Evolutionary conservation across 2,113 vertebrate genomes (phyloP), one percentile per base, ranked within the genome.

Genomic region (Tautogolabrus adspersus): DNA sequence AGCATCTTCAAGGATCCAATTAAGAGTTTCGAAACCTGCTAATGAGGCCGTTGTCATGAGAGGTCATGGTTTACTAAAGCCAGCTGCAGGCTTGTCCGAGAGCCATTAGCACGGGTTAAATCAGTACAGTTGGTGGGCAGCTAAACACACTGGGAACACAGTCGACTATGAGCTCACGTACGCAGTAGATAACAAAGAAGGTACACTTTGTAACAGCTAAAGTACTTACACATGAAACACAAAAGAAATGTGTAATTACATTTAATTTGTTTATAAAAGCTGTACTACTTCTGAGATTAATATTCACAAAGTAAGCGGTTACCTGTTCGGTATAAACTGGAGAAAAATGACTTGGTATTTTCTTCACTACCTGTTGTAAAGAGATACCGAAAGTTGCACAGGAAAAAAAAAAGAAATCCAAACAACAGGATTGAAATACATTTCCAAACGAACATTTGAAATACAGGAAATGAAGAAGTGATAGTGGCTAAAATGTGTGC

Each of bases 1-100:
- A 75, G 60, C 84, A 64, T 83, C 81, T 86, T 90, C 75, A 70
- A 42, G 69, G 76, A 86, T 55, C 44, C 79, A 82, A 80, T 84
- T 82, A 81, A 72, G 66, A 88, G 42, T 58, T 81, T 22, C 34
- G 49, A 85, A 82, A 76, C 58, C 68, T 78, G 75, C 70, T 77
- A 83, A 86, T 72, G 76, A 86, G 79, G 21, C 21, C 12, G 62
- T 79, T 83, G 82, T 82, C 66, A 66, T 61, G 59, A 67, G 71
- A 82, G 60, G 67, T 72, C 79, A 57, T 19, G 23, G 67, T 70
- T 82, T 66, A 49, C 47, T 54, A 57, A 82, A 72, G 72, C 55
- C 74, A 75, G 63, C 66, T 62, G 71, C 42, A 72, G 73, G 63
- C 59, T 13, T 72, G 65, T 71, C 51, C 63, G 44, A 11, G 44